These are phyloP conservation scores for Mnemiopsis leidyi DNA, from an alignment of 37 sponge, comb jelly and placozoan genomes.

Conservation along the genomic window DNA sequence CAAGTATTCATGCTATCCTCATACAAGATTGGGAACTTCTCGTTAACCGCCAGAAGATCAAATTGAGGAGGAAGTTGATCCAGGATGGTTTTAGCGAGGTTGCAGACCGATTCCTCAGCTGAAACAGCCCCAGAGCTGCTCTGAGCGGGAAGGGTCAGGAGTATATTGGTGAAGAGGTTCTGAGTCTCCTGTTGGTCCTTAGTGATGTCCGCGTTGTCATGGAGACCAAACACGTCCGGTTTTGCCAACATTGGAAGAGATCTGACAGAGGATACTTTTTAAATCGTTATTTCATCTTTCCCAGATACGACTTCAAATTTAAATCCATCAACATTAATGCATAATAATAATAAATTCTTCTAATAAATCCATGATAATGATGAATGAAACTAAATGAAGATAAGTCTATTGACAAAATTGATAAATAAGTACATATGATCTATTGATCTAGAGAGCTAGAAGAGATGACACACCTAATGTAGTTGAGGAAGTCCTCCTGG, in stretches of 20 bases:
- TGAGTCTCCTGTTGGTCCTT: constrained; percentile 69
- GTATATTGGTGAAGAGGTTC: constrained; percentile 67
- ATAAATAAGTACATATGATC: too few relatives aligned
- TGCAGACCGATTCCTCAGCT: constrained; percentile 50
- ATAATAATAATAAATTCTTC: too few relatives aligned
- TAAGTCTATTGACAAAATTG: too few relatives aligned
- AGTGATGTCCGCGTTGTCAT: constrained; percentile 73
- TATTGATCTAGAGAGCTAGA: too few relatives aligned
- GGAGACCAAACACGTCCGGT: constrained; percentile 77
- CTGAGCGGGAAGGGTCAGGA: constrained; percentile 66
- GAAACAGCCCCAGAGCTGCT: constrained; percentile 3
- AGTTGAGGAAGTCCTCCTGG: constrained; percentile 16
- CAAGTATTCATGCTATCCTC: constrained; percentile 73
- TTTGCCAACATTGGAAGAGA: constrained; percentile 87
- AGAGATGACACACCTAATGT: too few relatives aligned
- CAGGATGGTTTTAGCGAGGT: constrained; percentile 59
- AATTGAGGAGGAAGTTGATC: constrained; percentile 67
- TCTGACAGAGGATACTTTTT: too few relatives aligned
- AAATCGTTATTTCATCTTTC: too few relatives aligned
- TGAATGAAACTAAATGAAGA: too few relatives aligned
- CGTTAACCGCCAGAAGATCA: constrained; percentile 64
- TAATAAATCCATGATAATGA: too few relatives aligned
- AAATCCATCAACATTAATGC: too few relatives aligned
- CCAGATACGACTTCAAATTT: too few relatives aligned
- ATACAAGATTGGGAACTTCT: constrained; percentile 68